Base-by-base conservation (phyloP, 2,888 invertebrate genomes). In the Aphodius granarius region DNA sequence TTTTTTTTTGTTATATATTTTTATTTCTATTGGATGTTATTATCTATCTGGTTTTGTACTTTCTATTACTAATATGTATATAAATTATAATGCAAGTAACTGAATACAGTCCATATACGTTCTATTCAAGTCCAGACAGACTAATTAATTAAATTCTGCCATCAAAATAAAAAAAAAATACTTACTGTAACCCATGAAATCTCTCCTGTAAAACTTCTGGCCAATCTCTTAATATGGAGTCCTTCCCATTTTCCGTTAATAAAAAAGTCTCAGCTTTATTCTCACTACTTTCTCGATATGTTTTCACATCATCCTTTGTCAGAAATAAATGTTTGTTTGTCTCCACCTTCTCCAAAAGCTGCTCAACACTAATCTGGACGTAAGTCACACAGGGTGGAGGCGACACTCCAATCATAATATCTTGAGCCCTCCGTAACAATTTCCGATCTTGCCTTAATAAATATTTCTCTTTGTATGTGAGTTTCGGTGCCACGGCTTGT, bases 351-450 rank as follows among this genome's bases (percentile, higher is more conserved):
- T 89, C 87, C 17, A 94, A 89, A 86, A 93, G 92, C 83, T 92
- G 92, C 21, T 89, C 87, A 18, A 92, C 91, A 83, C 93, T 92
- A 74, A 91, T 88, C 81, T 92, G 91, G 20, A 92, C 87, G 63
- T 90, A 91, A 15, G 94, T 94, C 13, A 94, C 89, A 20, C 93
- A 93, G 0, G 94, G 94, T 9, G 94, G 95, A 19, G 95, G 94
- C 6, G 92, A 88, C 0, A 95, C 90, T 0, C 94, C 94, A 79
- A 90, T 90, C 6, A 95, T 86, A 68, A 89, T 90, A 83, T 89
- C 90, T 84, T 92, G 89, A 71, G 91, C 85, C 78, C 86, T 85
- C 66, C 82, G 86, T 19, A 89, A 79, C 75, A 89, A 80, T 78
- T 83, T 84, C 18, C 83, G 80, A 81, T 90, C 90, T 2, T 84